Evolutionary conservation across 2,888 invertebrate species (phyloP).

Genomic region (Neocrepidodera transversa): DNA sequence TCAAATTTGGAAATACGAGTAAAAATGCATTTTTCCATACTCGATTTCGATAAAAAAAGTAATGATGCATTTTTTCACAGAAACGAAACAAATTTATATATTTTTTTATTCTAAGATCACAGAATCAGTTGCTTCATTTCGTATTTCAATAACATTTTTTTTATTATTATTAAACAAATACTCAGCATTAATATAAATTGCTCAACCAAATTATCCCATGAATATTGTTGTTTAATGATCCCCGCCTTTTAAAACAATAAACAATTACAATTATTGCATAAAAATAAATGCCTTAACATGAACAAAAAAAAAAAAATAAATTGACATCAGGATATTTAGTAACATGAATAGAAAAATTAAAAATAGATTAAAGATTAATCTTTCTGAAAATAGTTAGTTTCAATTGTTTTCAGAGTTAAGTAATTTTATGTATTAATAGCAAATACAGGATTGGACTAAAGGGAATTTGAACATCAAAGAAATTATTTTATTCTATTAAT

Average conservation of each 20-base stretch:
- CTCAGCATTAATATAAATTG: constrained; percentile 30
- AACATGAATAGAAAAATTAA: constrained; percentile 45
- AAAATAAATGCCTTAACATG: constrained; percentile 37
- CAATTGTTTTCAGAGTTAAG: constrained; percentile 45
- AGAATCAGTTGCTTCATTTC: constrained; percentile 28
- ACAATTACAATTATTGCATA: constrained; percentile 45
- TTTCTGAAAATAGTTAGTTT: constrained; percentile 32
- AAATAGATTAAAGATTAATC: constrained; percentile 49
- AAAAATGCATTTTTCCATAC: too few relatives aligned
- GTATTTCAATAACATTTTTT: constrained; percentile 13
- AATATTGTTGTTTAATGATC: constrained; percentile 38
- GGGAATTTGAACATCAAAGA: too few relatives aligned
- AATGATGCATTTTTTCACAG: too few relatives aligned
- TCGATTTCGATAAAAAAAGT: too few relatives aligned
- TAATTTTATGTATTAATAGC: constrained; percentile 34
- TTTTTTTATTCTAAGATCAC: too few relatives aligned
- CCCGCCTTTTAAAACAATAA: constrained; percentile 43
- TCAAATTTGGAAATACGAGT: too few relatives aligned
- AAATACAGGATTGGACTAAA: neutral
- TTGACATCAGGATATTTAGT: constrained; percentile 49
- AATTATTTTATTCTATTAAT: too few relatives aligned
- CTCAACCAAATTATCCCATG: constrained; percentile 37
- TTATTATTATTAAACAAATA: constrained; percentile 28
- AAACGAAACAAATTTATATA: too few relatives aligned
- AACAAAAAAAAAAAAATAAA: constrained; percentile 37